Evolutionary conservation across 2,888 invertebrate genomes (phyloP).

Genomic region (Rotaria magnacalcarata): DNA sequence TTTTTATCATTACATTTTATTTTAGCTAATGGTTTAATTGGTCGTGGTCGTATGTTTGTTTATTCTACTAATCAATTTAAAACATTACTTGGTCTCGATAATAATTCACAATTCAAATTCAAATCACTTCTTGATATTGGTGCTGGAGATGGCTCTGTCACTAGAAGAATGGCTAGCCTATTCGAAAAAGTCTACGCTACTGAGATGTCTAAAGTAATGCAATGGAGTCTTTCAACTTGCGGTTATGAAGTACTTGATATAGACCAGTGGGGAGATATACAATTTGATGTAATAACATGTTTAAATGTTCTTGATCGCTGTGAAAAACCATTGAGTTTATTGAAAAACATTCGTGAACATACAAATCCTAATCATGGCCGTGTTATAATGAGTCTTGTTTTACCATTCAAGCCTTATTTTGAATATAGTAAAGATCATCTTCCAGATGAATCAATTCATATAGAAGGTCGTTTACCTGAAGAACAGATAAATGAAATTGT

Average conservation of each 20-base stretch:
- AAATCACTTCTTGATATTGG: constrained; percentile 70
- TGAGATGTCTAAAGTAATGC: constrained; percentile 84
- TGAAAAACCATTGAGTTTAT: constrained; percentile 73
- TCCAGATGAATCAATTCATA: constrained; percentile 24
- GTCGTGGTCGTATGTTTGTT: constrained; percentile 93
- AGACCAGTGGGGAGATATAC: constrained; percentile 57
- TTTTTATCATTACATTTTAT: not conserved
- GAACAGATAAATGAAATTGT: constrained; percentile 73
- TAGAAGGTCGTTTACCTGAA: constrained; percentile 48
- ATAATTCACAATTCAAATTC: not conserved
- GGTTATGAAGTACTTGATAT: constrained; percentile 68
- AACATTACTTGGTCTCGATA: constrained; percentile 13
- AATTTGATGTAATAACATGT: constrained; percentile 76
- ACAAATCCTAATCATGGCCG: constrained; percentile 70
- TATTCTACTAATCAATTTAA: constrained; percentile 75
- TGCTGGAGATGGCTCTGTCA: constrained; percentile 91
- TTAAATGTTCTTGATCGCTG: constrained; percentile 90
- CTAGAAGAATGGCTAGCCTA: constrained; percentile 71
- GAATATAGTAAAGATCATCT: constrained; percentile 63
- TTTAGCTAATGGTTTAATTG: constrained; percentile 67
- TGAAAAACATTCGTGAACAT: constrained; percentile 70
- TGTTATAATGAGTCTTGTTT: constrained; percentile 79
- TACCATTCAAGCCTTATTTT: constrained; percentile 89
- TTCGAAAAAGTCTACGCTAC: constrained; percentile 77
- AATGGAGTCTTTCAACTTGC: constrained; percentile 65